These are phyloP conservation scores for Acromyrmex heyeri DNA, from an alignment of 1,140 invertebrate species.

Conservation along the genomic window DNA sequence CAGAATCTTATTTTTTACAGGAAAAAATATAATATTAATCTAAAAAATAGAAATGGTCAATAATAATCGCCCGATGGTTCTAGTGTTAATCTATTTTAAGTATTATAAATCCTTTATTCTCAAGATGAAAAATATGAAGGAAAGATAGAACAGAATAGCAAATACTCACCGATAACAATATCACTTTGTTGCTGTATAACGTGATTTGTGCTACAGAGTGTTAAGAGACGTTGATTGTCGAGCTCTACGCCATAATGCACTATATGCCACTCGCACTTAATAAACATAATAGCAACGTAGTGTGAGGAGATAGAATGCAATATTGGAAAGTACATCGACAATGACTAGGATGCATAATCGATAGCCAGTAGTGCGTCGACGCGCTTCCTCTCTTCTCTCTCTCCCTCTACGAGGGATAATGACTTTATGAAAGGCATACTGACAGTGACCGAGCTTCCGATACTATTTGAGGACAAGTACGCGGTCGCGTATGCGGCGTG, in stretches of 20 bases:
- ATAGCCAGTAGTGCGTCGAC: slow-evolving; percentile 33
- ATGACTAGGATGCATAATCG: slow-evolving; percentile 53
- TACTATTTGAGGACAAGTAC: slow-evolving; percentile 63
- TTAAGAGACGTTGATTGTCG: slow-evolving; percentile 42
- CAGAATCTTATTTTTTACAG: too few species aligned
- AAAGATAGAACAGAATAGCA: neutral
- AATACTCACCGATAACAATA: neutral
- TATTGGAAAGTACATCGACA: slow-evolving; percentile 62
- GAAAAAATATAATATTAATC: too few species aligned
- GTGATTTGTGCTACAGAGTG: slow-evolving; percentile 23
- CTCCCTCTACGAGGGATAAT: slow-evolving; percentile 43
- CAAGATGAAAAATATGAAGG: neutral
- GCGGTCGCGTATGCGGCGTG: slow-evolving; percentile 49
- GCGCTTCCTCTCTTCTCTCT: slow-evolving; percentile 1
- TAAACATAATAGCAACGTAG: slow-evolving; percentile 56
- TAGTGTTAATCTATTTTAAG: neutral
- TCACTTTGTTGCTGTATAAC: neutral
- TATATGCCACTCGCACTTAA: slow-evolving; percentile 45
- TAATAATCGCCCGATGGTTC: too few species aligned
- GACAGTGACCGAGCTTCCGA: slow-evolving; percentile 55
- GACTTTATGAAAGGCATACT: slow-evolving; percentile 60
- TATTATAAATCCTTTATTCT: neutral
- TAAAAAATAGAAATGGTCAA: too few species aligned
- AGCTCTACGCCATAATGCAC: neutral
- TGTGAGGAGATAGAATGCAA: slow-evolving; percentile 53